Evolutionary conservation across 1,140 invertebrate species (phyloP), one percentile per base, ranked within the genome.

Genomic region (Bombus turneri): DNA sequence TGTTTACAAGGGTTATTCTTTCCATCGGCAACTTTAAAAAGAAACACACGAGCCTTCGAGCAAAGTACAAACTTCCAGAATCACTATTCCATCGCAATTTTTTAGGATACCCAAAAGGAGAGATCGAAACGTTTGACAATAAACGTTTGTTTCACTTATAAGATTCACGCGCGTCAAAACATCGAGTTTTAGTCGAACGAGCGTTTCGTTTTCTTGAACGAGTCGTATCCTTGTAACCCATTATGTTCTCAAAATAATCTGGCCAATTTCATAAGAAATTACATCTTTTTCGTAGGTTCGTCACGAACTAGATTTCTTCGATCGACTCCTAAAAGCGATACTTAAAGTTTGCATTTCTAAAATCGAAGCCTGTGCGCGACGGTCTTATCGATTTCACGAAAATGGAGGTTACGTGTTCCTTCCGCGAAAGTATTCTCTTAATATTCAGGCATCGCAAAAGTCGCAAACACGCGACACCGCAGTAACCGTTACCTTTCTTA

Each of bases 401-500:
- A 71, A 72, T 39, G 83, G 66, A n/a, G 31, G 68, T 62, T 47
- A 84, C 66, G 53, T 62, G 83, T 80, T 62, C 37, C 1, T 66
- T n/a, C 8, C 34, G 10, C 31, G n/a, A 66, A 78, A 71, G 64
- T 66, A 64, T 84, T 68, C 83, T 34, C 66, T 84, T 84, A 80
- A 79, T 71, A 84, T 87, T 57, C 71, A 87, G 39, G 34, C 39
- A 79, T 64, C 68, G 83, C 53, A 31, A 53, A 79, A 79, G 83
- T 84, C 53, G 83, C 66, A 78, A 81, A 71, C 85, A 84, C 76
- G 75, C 77, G 68, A 82, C 64, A 9, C 10, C 15, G 79, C 71
- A 71, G 62, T 86, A 71, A 77, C 64, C 53, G 77, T 93, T 94
- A 97, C 97, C 96, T 92, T 95, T 92, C 72, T 92, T 92, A 89